Base-by-base conservation (phyloP, 2,797 vertebrate species). In the Tamandua tetradactyla region DNA sequence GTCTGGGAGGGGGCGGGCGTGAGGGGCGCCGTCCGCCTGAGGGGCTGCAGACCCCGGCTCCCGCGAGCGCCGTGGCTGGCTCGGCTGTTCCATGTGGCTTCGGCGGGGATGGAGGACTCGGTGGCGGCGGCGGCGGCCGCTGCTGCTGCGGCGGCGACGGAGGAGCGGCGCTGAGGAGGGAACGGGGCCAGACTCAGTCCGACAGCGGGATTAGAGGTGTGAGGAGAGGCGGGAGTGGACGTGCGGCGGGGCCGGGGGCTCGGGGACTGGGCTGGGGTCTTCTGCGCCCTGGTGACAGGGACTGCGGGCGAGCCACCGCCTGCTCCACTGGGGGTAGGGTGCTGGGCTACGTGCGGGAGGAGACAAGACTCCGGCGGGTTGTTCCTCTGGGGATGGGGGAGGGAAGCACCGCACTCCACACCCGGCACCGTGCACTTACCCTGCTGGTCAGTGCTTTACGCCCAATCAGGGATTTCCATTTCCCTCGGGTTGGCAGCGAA, bases 61-160 rank as follows among this genome's bases (percentile, higher is more conserved):
- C 95, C 64, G 87, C 52, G 87, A 89, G 83, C 81, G 83, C 55
- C 42, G 79, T 83, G 75, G 80, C 47, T 92, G 95, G 89, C 93
- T 94, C 91, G 71, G 81, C 88, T 87, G 62, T 95, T 96, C 96
- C 96, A 96, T 95, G 97, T 92, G 97, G 97, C 96, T 96, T 94
- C 96, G 22, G 95, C 49, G 71, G 94, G 82, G 93, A 96, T 96
- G 97, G 95, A 96, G 94, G 94, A 96, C 78, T 89, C 94, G 89
- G 93, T 96, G 82, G 97, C 93, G 93, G 94, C 83, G 75, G 97
- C 87, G 78, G 94, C 94, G 80, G 72, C 92, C 79, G 95, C 93
- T 49, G 88, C 47, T 74, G 40, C 94, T 92, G 96, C 85, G 94
- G 96, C 95, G 95, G 95, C 95, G 92, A 52, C 87, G 85, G 69